phyloP scores from a whole-genome alignment of 2,797 vertebrate genomes.

The Enteromius mattozi region DNA sequence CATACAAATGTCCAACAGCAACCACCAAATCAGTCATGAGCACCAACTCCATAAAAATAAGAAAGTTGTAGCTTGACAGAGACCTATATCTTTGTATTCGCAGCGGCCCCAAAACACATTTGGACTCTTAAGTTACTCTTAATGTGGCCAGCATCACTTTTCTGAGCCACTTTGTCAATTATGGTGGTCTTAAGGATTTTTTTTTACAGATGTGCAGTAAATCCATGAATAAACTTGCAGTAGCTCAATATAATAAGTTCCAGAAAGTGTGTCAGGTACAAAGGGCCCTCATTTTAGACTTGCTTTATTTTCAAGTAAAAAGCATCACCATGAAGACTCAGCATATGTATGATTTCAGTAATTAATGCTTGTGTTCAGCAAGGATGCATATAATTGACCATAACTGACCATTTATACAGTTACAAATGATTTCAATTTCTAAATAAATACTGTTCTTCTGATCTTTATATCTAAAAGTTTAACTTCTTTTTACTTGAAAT shows the following conservation, averaged over 20 bases:
- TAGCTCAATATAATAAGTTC: not conserved
- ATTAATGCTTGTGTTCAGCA: not conserved
- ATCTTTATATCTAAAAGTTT: not conserved
- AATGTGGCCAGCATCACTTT: not conserved
- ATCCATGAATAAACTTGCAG: not conserved
- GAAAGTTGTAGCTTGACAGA: no score
- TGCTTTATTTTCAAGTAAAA: not conserved
- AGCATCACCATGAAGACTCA: not conserved
- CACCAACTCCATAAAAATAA: conserved; percentile 10
- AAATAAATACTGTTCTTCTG: not conserved
- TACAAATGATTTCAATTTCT: not conserved
- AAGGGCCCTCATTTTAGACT: not conserved
- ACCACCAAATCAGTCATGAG: conserved; percentile 42
- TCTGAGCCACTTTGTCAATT: not conserved
- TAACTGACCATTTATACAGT: not conserved
- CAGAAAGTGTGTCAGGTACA: not conserved
- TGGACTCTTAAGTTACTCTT: not conserved
- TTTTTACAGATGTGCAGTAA: not conserved
- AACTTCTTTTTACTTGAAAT: not conserved
- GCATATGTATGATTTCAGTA: no score
- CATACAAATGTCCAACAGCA: conserved; percentile 26
- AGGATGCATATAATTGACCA: not conserved
- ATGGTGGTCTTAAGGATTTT: not conserved
- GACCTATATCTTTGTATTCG: no score
- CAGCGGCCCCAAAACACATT: not conserved